These are phyloP conservation scores for Tetranychus truncatus DNA, from an alignment of 2,888 invertebrate species.

Conservation along the genomic window DNA sequence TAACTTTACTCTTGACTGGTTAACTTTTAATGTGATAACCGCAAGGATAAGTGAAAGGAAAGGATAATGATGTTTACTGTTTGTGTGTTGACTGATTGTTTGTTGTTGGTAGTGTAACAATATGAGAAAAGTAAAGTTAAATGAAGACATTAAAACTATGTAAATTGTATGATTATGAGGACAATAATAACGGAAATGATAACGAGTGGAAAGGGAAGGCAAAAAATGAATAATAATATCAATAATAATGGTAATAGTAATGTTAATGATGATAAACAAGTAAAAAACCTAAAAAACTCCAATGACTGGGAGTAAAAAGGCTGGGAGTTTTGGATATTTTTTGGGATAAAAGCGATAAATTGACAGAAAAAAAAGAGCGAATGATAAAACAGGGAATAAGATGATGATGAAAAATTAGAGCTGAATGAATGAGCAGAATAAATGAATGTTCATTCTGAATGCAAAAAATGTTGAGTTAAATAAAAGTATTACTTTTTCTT, in stretches of 20 bases:
- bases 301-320: not conserved
- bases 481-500: not conserved
- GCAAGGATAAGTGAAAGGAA: too few relatives aligned
- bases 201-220: too few relatives aligned
- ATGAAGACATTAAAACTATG: not conserved
- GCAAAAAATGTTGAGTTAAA: not conserved
- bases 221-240: too few relatives aligned
- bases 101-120: not conserved
- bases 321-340: not conserved
- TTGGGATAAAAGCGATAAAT: not conserved
- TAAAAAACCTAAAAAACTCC: not conserved
- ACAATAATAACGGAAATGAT: not conserved
- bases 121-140: not conserved
- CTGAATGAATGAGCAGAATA: slow-evolving; percentile 1
- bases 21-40: too few relatives aligned
- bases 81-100: too few relatives aligned
- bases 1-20: too few relatives aligned
- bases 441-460: not conserved
- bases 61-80: too few relatives aligned
- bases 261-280: not conserved
- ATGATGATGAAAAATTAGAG: not conserved
- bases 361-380: not conserved
- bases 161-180: not conserved
- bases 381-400: not conserved
- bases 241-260: not conserved